These are phyloP conservation scores for Euschistus heros DNA, from an alignment of 1,140 invertebrate genomes.

Conservation along the genomic window DNA sequence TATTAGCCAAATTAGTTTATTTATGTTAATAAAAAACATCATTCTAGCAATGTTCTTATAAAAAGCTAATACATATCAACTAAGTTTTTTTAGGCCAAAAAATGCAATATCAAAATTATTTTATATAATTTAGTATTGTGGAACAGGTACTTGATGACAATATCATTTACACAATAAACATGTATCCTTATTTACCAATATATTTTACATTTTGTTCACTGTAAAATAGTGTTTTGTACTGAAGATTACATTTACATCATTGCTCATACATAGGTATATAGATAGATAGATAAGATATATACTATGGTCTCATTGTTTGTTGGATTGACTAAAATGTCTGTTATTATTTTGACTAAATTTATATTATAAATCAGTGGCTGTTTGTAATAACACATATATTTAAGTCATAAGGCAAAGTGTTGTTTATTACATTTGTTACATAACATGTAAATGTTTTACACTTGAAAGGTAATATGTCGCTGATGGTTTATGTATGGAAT, in stretches of 20 bases:
- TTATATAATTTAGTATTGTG: no score
- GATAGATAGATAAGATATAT: background rate
- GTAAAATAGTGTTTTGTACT: no score
- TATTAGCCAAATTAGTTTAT: no score
- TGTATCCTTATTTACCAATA: no score
- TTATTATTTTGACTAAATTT: constrained; percentile 1
- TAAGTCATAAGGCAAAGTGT: constrained; percentile 9
- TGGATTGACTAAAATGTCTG: background rate
- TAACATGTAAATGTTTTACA: constrained; percentile 17
- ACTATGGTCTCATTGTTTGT: constrained; percentile 5
- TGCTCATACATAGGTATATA: background rate
- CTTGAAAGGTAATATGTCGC: constrained; percentile 21
- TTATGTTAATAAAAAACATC: no score
- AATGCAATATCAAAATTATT: no score
- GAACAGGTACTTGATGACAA: no score
- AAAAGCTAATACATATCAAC: no score
- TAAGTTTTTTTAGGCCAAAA: no score
- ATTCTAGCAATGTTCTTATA: no score
- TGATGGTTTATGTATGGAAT: constrained; percentile 22
- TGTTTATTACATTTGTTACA: constrained; percentile 20
- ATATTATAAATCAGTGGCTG: constrained; percentile 5
- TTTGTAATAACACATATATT: constrained; percentile 9
- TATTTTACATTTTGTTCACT: no score
- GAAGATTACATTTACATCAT: background rate
- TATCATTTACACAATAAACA: no score